Evolutionary conservation across 2,113 vertebrate genomes (phyloP).

Genomic region (Malurus elegans): DNA sequence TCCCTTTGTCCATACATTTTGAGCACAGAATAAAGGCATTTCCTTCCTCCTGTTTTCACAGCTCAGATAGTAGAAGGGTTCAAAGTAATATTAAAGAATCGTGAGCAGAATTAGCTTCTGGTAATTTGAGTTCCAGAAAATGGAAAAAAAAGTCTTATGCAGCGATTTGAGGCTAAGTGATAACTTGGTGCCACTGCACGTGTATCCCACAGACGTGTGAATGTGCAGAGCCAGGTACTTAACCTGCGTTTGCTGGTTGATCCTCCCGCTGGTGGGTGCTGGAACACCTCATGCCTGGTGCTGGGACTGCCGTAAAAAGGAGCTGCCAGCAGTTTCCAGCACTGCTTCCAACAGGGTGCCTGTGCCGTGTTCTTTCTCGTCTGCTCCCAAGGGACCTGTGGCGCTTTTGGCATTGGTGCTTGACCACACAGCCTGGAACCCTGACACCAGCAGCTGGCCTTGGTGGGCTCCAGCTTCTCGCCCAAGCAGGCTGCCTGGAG

Average conservation of each 20-base stretch:
- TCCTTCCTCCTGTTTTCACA: constrained; percentile 21
- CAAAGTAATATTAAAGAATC: constrained; percentile 6
- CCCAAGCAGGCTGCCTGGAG: not conserved
- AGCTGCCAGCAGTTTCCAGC: not conserved
- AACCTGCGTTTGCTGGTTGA: not conserved
- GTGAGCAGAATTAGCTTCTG: not conserved
- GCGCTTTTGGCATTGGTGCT: not conserved
- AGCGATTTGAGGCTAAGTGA: not conserved
- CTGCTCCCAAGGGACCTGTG: not conserved
- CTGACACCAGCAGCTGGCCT: fast-evolving
- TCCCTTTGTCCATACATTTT: not conserved
- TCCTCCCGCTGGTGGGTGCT: fast-evolving
- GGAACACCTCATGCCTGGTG: not conserved
- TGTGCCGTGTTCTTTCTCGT: not conserved
- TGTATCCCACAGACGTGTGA: not conserved
- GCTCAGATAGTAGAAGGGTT: not conserved
- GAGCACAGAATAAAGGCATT: constrained; percentile 22
- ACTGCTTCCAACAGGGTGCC: not conserved
- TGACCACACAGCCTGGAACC: not conserved
- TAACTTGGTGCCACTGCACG: not conserved
- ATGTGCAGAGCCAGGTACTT: not conserved
- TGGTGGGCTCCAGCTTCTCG: not conserved
- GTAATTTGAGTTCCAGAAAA: constrained; percentile 12
- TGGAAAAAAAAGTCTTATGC: not conserved
- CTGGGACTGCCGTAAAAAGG: not conserved